A percentile compares a stretch with the other conserved stretches of the same genome.
Evolutionary conservation across 2,888 invertebrate species (phyloP).

Genomic region (Macaria notata): DNA sequence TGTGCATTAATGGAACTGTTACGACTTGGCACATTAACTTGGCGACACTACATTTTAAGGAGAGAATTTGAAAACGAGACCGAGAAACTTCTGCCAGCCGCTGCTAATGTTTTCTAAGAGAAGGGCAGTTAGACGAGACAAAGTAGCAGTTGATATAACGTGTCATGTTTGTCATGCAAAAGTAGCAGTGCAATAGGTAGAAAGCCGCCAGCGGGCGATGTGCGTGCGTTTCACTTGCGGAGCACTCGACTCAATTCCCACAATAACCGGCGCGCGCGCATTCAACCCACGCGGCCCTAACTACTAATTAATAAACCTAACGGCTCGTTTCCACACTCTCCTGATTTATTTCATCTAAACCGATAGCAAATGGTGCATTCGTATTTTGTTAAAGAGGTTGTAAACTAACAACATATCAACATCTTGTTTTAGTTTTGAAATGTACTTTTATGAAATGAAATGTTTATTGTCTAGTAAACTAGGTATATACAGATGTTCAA

Average conservation of each 20-base stretch:
- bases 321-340: constrained; percentile 60
- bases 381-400: too few relatives aligned
- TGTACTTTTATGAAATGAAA: too few relatives aligned
- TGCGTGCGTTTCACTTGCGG: constrained; percentile 49
- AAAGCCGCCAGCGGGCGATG: constrained; percentile 42
- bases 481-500: too few relatives aligned
- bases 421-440: too few relatives aligned
- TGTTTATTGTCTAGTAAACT: too few relatives aligned
- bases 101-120: constrained; percentile 8
- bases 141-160: neutral
- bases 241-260: constrained; percentile 56
- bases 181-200: constrained; percentile 37
- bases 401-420: too few relatives aligned
- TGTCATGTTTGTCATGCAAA: constrained; percentile 21
- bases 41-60: constrained; percentile 13
- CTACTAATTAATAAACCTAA: constrained; percentile 70
- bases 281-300: constrained; percentile 62
- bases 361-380: too few relatives aligned
- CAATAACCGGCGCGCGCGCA: constrained; percentile 59
- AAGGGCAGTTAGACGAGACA: neutral
- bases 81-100: constrained; percentile 4
- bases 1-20: constrained; percentile 50
- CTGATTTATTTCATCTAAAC: constrained; percentile 53
- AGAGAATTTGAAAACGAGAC: constrained; percentile 13
- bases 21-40: constrained; percentile 33